Base-by-base conservation (phyloP, 2,888 invertebrate species). In the Caenorhabditis parvicauda region DNA sequence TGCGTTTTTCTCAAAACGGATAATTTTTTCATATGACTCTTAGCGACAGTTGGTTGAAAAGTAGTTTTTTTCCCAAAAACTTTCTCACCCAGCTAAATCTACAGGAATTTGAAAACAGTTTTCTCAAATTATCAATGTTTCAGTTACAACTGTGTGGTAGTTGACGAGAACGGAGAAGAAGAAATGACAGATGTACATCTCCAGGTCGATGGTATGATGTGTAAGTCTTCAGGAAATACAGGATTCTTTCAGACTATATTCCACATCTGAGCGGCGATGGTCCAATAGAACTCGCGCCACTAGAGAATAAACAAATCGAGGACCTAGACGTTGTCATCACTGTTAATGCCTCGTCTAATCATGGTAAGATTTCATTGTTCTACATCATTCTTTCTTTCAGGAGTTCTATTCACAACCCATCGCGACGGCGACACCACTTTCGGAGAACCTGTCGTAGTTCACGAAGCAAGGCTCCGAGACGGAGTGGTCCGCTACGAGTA, bases 401-500 rank as follows among this genome's bases (percentile, higher is more conserved):
- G 58, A 17, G 32, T 58, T 17, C 41, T 58, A 1, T 54, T 58
- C 43, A 19, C 47, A 9, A 58, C 58, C 9, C 35, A 32, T 58
- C 19, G 61, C 47, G 22, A 59, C 62, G 3, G 43, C 41, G 25
- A 28, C 53, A 45, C 39, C 56, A 17, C 54, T 54, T 12, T 47
- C 57, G 5, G 61, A 51, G 7, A 54, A 57, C 43, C 41, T 57
- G 3, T 28, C 57, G 17, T 57, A 14, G 46, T 56, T 21, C 70
- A 70, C 41, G 50, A 54, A 37, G 64, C 66, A 0, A 42, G 51
- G 3, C 47, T 76, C 3, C 49, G 56, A n/a, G 42, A 70, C 47
- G 75, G 75, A 38, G 59, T 68, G 1, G 60, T 76, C 25, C 52
- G 68, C 38, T 76, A 76, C 52, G 65, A 59, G 41, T 76, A 72